phyloP scores from a whole-genome alignment of 1,140 invertebrate species.

The Ylistrum balloti region DNA sequence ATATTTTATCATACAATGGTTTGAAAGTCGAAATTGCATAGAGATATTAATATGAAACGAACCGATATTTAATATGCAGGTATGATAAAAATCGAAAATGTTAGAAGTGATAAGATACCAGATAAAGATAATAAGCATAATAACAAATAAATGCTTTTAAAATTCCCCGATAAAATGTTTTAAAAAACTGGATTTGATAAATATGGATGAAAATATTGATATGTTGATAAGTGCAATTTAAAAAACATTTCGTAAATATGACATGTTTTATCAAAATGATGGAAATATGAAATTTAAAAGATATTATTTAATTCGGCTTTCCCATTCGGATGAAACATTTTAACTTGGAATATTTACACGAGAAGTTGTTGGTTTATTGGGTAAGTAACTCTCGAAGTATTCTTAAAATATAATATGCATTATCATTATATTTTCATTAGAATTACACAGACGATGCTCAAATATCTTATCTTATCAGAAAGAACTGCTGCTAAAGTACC shows the following conservation, averaged over 20 bases:
- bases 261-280: background rate
- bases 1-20: background rate
- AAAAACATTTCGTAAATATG: background rate
- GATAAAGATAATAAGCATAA: background rate
- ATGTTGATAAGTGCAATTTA: background rate
- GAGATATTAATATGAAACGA: constrained; percentile 29
- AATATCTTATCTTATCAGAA: too few relatives aligned
- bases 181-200: background rate
- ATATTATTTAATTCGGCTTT: background rate
- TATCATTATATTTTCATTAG: too few relatives aligned
- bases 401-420: background rate
- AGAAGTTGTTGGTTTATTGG: background rate
- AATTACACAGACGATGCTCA: too few relatives aligned
- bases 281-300: background rate
- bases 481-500: too few relatives aligned
- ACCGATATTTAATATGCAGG: constrained; percentile 6
- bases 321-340: background rate
- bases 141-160: background rate
- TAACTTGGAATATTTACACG: background rate
- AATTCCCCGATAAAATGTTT: background rate
- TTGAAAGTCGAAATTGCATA: background rate
- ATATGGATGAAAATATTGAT: background rate
- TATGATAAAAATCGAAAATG: background rate
- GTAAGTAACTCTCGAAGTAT: background rate
- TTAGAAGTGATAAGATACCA: background rate